Percentiles rank a stretch among this genome's conserved stretches.
Evolutionary conservation across 2,888 invertebrate genomes (phyloP).

Genomic region (Drymonia ruficornis): DNA sequence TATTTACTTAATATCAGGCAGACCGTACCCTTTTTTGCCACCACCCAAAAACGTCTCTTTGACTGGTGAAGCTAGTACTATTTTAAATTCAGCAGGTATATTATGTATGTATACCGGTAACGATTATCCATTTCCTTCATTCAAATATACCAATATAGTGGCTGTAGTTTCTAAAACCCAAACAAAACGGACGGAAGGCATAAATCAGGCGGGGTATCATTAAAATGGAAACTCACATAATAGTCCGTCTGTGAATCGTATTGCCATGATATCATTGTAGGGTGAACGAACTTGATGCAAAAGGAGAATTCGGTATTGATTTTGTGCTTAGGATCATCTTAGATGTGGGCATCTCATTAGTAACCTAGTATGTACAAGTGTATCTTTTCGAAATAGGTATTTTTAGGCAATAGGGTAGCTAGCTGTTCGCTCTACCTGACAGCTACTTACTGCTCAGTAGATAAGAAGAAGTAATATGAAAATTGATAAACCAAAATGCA

Average conservation of each 20-base stretch:
- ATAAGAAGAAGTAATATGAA: too few species aligned
- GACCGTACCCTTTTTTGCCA: too few species aligned
- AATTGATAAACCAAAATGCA: too few species aligned
- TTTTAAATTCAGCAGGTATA: not conserved
- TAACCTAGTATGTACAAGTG: too few species aligned
- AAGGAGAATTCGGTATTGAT: not conserved
- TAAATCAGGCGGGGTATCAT: slow-evolving; percentile 21
- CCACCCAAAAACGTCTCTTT: too few species aligned
- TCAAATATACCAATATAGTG: not conserved
- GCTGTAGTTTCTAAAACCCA: not conserved
- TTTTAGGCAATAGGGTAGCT: too few species aligned
- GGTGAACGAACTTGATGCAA: slow-evolving; percentile 32
- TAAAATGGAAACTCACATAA: slow-evolving; percentile 11
- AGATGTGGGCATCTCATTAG: too few species aligned
- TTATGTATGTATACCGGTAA: not conserved
- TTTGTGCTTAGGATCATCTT: not conserved
- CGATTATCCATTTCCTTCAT: not conserved
- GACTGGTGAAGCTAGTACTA: too few species aligned
- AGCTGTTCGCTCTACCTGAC: too few species aligned
- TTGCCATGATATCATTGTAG: slow-evolving; percentile 32
- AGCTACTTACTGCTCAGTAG: too few species aligned
- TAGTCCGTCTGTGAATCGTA: slow-evolving; percentile 18
- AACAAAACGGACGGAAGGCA: slow-evolving; percentile 25
- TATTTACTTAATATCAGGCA: too few species aligned
- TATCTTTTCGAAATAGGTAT: too few species aligned